Percentiles rank a stretch among this genome's conserved stretches.
Evolutionary conservation across 2,113 vertebrate genomes (phyloP).

Genomic region (Sporophila hypoxantha): DNA sequence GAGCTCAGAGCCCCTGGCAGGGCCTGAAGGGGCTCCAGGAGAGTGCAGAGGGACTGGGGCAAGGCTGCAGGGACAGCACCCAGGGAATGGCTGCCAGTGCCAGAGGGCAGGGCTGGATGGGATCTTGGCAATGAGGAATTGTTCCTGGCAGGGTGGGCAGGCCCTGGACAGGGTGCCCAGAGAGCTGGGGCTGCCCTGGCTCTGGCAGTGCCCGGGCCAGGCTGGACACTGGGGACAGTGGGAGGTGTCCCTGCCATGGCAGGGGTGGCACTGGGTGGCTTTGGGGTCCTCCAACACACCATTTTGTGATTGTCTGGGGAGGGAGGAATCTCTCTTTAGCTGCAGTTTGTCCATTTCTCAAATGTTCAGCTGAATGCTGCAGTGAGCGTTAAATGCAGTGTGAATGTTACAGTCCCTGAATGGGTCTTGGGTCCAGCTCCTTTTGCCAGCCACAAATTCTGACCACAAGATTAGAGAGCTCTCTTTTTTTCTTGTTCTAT

Average conservation of each 20-base stretch:
- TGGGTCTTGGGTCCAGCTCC: background rate
- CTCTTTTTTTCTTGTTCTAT: background rate
- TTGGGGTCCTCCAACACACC: rapidly evolving
- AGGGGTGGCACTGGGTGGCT: background rate
- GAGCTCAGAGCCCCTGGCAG: background rate
- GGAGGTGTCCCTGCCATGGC: background rate
- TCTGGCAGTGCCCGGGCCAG: background rate
- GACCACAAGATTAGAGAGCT: background rate
- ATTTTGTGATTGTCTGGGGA: background rate
- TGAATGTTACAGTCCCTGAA: rapidly evolving
- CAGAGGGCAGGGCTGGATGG: background rate
- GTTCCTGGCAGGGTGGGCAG: background rate
- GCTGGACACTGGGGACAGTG: background rate
- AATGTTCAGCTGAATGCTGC: no score
- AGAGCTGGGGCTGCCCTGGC: background rate
- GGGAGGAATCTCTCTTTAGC: background rate
- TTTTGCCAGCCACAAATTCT: background rate
- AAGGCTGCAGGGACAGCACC: background rate
- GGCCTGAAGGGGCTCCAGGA: background rate
- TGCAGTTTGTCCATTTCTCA: background rate
- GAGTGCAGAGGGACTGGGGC: background rate
- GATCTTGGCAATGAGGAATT: background rate
- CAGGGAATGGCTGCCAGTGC: background rate
- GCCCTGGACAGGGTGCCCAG: no score
- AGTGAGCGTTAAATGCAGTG: background rate